Percentiles rank a stretch among this genome's conserved stretches.
phyloP scores from a whole-genome alignment of 2,797 vertebrate species.

The Fringilla coelebs region DNA sequence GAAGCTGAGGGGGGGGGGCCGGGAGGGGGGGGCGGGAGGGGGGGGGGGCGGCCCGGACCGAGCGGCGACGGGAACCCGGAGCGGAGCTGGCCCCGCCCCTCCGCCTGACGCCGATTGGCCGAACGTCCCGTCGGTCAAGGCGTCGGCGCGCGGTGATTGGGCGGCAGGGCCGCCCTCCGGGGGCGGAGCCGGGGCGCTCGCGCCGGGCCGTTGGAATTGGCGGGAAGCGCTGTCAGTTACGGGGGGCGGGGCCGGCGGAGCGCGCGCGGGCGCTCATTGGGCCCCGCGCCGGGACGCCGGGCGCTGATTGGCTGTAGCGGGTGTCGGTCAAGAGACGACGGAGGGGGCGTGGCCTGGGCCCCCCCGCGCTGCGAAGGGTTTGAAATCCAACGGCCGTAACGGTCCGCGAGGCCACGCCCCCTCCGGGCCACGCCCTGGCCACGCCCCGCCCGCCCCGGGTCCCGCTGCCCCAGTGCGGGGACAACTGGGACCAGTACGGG shows the following conservation, averaged over 20 bases:
- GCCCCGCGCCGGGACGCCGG: background rate
- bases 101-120: background rate
- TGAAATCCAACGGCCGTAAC: background rate
- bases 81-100: background rate
- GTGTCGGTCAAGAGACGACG: background rate
- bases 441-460: background rate
- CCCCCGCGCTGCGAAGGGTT: background rate
- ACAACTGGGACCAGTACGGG: background rate
- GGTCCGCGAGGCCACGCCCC: background rate
- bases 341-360: background rate
- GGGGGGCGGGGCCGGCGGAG: background rate
- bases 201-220: background rate
- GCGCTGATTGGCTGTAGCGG: rapidly evolving
- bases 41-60: background rate
- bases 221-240: background rate
- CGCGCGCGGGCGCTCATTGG: background rate
- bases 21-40: background rate
- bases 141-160: background rate
- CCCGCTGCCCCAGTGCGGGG: background rate
- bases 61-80: background rate
- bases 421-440: background rate
- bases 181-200: background rate
- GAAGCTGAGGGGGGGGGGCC: background rate
- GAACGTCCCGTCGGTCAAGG: background rate
- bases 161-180: background rate